These are phyloP conservation scores for Scaptomyza montana DNA, from an alignment of 1,140 invertebrate species.

Conservation along the genomic window DNA sequence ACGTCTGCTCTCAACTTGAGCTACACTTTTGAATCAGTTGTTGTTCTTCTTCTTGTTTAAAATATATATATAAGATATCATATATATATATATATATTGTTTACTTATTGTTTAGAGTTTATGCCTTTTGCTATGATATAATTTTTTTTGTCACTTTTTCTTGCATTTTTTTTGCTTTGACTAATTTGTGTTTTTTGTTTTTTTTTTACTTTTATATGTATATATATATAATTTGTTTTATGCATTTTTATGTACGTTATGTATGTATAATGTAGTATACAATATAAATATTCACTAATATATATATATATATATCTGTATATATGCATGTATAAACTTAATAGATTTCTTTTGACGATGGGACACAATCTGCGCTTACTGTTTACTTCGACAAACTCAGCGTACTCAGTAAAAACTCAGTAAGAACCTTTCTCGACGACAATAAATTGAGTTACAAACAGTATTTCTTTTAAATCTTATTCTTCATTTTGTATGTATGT, in stretches of 20 bases:
- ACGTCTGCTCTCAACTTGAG: conserved; percentile 65
- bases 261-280: conserved; percentile 52
- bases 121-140: conserved; percentile 57
- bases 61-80: conserved; percentile 56
- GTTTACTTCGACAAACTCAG: not conserved
- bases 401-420: conserved; percentile 57
- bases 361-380: conserved; percentile 69
- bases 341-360: conserved; percentile 76
- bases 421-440: conserved; percentile 60
- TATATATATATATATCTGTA: conserved; percentile 56
- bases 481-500: conserved; percentile 46
- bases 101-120: conserved; percentile 26
- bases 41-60: conserved; percentile 69
- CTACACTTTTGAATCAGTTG: conserved; percentile 62
- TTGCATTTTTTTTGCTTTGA: conserved; percentile 38
- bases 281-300: conserved; percentile 70
- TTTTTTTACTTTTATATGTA: conserved; percentile 26
- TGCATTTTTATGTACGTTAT: conserved; percentile 54
- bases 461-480: conserved; percentile 24
- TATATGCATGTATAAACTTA: conserved; percentile 74
- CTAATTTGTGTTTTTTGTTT: conserved; percentile 55
- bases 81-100: conserved; percentile 40
- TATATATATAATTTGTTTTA: conserved; percentile 51
- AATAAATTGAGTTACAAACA: conserved; percentile 77
- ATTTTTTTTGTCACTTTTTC: conserved; percentile 23